Percentiles rank a stretch among this genome's conserved stretches.
These are phyloP conservation scores for Thera obeliscata DNA, from an alignment of 2,888 invertebrate genomes.

Conservation along the genomic window DNA sequence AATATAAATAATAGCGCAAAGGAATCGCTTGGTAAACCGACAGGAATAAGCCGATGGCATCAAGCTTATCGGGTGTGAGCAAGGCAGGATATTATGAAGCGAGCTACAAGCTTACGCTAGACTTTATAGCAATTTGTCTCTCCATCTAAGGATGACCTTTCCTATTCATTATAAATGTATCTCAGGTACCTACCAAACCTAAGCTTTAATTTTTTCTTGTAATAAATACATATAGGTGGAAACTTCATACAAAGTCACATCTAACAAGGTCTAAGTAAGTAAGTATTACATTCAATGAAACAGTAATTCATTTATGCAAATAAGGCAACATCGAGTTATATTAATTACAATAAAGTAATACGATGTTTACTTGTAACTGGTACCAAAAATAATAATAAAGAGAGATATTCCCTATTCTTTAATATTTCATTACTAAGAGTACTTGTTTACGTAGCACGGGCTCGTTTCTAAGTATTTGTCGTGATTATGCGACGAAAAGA, in stretches of 20 bases:
- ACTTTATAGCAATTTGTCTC: background rate
- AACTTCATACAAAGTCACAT: no score
- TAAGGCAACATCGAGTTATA: no score
- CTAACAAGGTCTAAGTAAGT: no score
- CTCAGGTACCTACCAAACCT: no score
- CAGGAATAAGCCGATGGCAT: background rate
- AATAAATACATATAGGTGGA: no score
- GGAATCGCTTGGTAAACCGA: background rate
- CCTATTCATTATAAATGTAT: no score
- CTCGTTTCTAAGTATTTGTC: constrained; percentile 50
- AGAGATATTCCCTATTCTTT: constrained; percentile 23
- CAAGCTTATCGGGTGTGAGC: background rate
- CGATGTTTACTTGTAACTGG: background rate
- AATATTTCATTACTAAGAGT: constrained; percentile 38
- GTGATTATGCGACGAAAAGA: constrained; percentile 56
- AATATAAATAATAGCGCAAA: constrained; percentile 29
- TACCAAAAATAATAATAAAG: background rate
- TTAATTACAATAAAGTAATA: background rate
- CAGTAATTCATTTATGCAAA: no score
- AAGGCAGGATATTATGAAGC: background rate
- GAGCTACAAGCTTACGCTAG: background rate
- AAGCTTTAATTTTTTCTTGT: no score
- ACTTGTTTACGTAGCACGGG: constrained; percentile 19
- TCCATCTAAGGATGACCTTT: no score
- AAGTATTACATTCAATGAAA: no score